Conservation (phyloP, 2,113 vertebrate species). For the Fulica atra region DNA sequence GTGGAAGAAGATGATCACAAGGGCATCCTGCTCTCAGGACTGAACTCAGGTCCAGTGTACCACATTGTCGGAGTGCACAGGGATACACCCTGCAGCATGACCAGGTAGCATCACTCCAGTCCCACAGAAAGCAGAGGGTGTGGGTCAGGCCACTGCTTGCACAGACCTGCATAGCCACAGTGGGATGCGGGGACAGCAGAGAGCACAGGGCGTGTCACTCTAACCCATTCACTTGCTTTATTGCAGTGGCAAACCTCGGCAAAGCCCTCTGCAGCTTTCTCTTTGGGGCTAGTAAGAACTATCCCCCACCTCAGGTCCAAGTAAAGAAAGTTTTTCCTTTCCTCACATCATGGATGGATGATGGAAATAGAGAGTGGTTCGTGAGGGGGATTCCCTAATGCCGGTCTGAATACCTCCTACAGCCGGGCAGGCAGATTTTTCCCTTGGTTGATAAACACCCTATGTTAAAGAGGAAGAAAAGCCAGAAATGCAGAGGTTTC, state of each 20-base stretch:
- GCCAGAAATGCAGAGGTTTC: neutral
- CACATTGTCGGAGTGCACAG: neutral
- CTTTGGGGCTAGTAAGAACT: neutral
- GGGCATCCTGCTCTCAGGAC: neutral
- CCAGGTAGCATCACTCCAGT: neutral
- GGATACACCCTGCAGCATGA: neutral
- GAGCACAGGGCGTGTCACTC: accelerated
- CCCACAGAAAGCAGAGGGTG: neutral
- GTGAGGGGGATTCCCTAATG: neutral
- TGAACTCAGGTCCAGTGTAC: neutral
- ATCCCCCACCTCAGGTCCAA: neutral
- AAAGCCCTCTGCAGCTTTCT: neutral
- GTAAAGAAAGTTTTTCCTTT: neutral
- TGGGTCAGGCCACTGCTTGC: neutral
- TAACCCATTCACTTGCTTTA: neutral
- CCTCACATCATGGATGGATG: neutral
- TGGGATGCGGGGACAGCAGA: accelerated
- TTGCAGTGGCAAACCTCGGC: neutral
- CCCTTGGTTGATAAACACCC: neutral
- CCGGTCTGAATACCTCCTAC: neutral
- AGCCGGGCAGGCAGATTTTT: neutral
- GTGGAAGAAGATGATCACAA: neutral
- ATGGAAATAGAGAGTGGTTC: neutral
- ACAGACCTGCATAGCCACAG: neutral
- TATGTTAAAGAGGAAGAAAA: neutral